Evolutionary conservation across 2,113 vertebrate genomes (phyloP).

Genomic region (Ammospiza caudacuta): DNA sequence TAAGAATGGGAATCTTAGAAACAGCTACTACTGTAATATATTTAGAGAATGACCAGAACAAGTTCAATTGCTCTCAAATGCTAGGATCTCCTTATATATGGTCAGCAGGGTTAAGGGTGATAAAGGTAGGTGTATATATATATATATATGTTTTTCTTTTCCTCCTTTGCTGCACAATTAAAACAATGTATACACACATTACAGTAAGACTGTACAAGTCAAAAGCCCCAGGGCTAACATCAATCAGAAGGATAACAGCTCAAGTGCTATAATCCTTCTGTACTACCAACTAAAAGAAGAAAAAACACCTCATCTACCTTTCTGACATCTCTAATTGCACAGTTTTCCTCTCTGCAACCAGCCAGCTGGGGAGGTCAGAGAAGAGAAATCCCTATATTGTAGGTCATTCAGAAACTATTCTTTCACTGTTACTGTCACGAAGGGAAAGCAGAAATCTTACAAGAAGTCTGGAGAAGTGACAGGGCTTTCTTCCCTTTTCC

Average conservation of each 20-base stretch:
- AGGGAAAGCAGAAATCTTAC: background rate
- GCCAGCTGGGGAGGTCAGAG: background rate
- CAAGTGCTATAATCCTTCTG: background rate
- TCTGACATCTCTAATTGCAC: background rate
- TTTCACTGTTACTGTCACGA: background rate
- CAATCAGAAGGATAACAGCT: background rate
- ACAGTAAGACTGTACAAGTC: background rate
- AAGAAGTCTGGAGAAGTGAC: background rate
- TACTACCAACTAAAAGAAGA: background rate
- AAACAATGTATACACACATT: background rate
- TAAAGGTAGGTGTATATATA: background rate
- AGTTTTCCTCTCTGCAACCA: background rate
- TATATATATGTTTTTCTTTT: background rate
- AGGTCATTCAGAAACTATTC: background rate
- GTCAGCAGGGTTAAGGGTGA: background rate
- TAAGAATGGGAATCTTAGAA: background rate
- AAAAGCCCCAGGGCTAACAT: background rate
- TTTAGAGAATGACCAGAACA: background rate
- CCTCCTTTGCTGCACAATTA: background rate
- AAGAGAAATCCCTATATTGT: background rate
- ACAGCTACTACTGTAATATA: background rate
- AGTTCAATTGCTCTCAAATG: background rate
- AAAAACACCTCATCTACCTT: background rate
- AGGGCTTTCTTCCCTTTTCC: background rate
- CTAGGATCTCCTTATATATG: background rate